Base-by-base conservation (phyloP, 2,888 invertebrate genomes). In the Emesis furor region DNA sequence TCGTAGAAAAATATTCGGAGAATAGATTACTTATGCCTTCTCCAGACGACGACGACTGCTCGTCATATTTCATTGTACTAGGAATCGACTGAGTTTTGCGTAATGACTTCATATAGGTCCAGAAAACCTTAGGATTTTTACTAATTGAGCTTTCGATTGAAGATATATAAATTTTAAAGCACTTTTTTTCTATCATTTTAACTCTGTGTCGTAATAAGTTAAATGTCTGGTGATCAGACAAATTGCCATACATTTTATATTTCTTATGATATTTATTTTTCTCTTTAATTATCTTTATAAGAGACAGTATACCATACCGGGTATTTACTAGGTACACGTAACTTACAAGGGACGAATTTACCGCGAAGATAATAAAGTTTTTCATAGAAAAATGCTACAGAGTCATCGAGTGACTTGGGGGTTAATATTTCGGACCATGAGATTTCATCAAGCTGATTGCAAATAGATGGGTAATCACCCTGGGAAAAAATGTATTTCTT, bases 211-310 rank as follows among this genome's bases (percentile, higher is more conserved):
- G 46, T 51, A 51, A 51, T 51, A 51, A 51, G 46, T 51, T 51
- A 51, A 51, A 51, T 10, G 46, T 37, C 37, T 6, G 37, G 5
- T 37, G 37, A 37, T 55, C 51, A 55, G n/a, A 55, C n/a, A 55
- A 55, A n/a, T n/a, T 14, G 51, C 51, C n/a, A n/a, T 55, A 55
- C 51, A 55, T 55, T 55, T 55, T 55, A n/a, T 55, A 55, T 39
- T 39, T 39, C 39, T 39, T 39, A 39, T 8, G 39, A 39, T 39
- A 39, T 39, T 39, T 39, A 8, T 39, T 55, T 55, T 55, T 55
- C n/a, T 14, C 51, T 55, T 14, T 55, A 55, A 55, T 51, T 7
- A 55, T 55, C n/a, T 55, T 55, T 55, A 55, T n/a, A 55, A 55
- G 51, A 55, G n/a, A 55, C n/a, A 7, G 8, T 39, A 39, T 8